Evolutionary conservation across 2,888 invertebrate genomes (phyloP).

Genomic region (Cepaea hortensis): DNA sequence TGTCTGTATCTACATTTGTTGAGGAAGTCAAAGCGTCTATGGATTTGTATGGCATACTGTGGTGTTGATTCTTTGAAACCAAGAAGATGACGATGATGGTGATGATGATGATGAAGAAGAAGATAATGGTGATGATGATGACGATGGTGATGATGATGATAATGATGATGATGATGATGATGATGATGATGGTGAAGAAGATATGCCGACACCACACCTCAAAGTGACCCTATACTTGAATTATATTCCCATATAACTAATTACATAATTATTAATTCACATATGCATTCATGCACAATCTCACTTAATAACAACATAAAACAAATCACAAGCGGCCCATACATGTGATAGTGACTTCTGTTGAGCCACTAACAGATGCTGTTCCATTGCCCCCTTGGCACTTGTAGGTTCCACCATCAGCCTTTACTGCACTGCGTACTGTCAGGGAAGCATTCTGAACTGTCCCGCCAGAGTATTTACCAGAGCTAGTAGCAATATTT

Average conservation of each 20-base stretch:
- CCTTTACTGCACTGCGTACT: not conserved
- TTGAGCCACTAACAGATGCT: not conserved
- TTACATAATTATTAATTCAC: not conserved
- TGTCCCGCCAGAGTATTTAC: constrained; percentile 9
- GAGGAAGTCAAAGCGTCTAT: no score
- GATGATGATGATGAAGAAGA: no score
- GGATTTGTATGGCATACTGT: no score
- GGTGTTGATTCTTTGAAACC: no score
- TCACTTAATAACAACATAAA: not conserved
- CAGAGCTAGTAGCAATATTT: not conserved
- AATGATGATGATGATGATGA: no score
- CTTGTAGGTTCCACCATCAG: constrained; percentile 16
- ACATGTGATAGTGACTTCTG: constrained; percentile 31
- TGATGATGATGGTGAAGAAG: no score
- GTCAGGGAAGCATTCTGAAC: constrained; percentile 1
- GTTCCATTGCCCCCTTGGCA: constrained; percentile 31
- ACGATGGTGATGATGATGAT: no score
- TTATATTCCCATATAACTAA: not conserved
- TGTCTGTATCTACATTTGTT: no score
- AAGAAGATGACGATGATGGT: no score
- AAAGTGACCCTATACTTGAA: no score
- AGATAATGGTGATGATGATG: no score
- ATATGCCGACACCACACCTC: no score
- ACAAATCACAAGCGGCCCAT: not conserved
- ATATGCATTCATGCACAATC: not conserved